Evolutionary conservation across 2,888 invertebrate species (phyloP), one percentile per base, ranked within the genome.

Genomic region (Eulithis prunata): DNA sequence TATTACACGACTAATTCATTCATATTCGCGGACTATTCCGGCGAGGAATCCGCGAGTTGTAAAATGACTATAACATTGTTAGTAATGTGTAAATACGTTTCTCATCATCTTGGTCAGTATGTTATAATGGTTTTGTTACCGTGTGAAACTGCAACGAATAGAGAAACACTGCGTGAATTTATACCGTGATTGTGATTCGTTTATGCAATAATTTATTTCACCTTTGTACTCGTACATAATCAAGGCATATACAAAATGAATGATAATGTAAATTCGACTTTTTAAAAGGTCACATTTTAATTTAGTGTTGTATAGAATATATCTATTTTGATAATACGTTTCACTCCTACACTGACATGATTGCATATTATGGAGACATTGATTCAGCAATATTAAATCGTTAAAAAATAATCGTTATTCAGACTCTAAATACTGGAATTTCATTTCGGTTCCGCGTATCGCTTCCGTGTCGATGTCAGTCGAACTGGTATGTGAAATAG

Each of bases 121-220:
- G 51, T 36, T 61, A 62, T 59, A 53, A 62, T 57, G 49, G 55
- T 69, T 59, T 62, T 56, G 58, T 62, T 64, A 65, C 65, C 68
- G 65, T 59, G 64, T 68, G 62, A 56, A 62, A 60, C 68, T 62
- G 68, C 56, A 68, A 68, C 59, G 68, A 68, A 68, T 59, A 68
- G 62, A 59, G 58, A 65, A 64, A 64, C 57, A 68, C 56, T 49
- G 52, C 54, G 64, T 68, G 28, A 68, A 64, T 45, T 60, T 67
- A 53, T 57, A 67, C 51, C 53, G 57, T 53, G 36, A 38, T 62
- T 56, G 28, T 58, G 49, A 46, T 13, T 59, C 69, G 8, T 14
- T 41, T 70, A 51, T 43, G n/a, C 45, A 53, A 11, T 2, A 13
- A 51, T 38, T n/a, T 2, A 52, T n/a, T n/a, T n/a, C 8, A 7